These are phyloP conservation scores for Ptychobarbus kaznakovi DNA, from an alignment of 2,797 vertebrate genomes.

Conservation along the genomic window DNA sequence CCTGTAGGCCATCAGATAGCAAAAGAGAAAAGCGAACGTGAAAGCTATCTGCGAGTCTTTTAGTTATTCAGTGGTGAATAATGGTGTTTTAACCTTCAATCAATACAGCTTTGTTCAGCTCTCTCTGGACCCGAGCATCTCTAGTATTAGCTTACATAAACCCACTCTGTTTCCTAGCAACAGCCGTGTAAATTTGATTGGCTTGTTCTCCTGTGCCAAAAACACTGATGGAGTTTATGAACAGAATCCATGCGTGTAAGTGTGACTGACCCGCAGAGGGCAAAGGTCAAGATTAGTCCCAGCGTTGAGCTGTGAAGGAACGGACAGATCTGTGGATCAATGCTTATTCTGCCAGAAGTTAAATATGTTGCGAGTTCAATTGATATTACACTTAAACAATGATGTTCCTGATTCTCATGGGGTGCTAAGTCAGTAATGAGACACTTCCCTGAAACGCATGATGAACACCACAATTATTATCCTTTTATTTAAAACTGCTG, in stretches of 20 bases:
- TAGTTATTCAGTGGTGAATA: conserved; percentile 55
- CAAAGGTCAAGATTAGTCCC: conserved; percentile 22
- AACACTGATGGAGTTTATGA: conserved; percentile 42
- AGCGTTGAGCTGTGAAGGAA: background rate
- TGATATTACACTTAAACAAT: conserved; percentile 3
- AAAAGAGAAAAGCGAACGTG: background rate
- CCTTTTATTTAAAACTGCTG: background rate
- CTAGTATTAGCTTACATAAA: conserved; percentile 72
- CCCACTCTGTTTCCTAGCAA: conserved; percentile 68
- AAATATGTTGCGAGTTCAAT: background rate
- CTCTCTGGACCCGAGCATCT: conserved; percentile 61
- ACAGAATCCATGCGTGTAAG: conserved; percentile 36
- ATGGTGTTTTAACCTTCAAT: conserved; percentile 63
- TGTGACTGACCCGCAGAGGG: conserved; percentile 41
- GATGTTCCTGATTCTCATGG: background rate
- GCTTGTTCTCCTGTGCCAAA: conserved; percentile 53
- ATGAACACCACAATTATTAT: background rate
- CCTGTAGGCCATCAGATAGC: background rate
- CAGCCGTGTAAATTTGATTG: conserved; percentile 61
- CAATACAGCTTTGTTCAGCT: conserved; percentile 57
- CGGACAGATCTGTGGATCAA: conserved; percentile 17
- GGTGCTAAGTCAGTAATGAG: background rate
- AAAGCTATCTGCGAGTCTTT: conserved; percentile 21
- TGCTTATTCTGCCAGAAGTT: background rate
- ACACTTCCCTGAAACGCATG: background rate